These are phyloP conservation scores for Caloenas nicobarica DNA, from an alignment of 2,113 vertebrate genomes.

Conservation along the genomic window DNA sequence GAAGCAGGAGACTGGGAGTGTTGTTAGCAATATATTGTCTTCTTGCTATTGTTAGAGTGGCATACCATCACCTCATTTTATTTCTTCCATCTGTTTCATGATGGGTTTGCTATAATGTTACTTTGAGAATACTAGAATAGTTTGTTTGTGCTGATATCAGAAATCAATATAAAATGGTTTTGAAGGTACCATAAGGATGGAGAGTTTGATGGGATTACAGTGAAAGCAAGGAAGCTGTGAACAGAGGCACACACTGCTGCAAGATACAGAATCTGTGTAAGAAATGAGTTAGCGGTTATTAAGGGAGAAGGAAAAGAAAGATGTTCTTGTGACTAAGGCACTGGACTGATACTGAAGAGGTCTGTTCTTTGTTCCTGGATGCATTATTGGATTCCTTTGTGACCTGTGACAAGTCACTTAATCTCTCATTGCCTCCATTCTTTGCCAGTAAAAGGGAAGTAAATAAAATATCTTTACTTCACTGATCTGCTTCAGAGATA, in stretches of 20 bases:
- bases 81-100: slow-evolving; percentile 63
- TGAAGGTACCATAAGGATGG: slow-evolving; percentile 11
- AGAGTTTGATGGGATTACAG: background rate
- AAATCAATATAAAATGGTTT: slow-evolving; percentile 39
- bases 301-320: slow-evolving; percentile 32
- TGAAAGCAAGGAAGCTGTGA: slow-evolving; percentile 15
- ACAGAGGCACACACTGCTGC: slow-evolving; percentile 9
- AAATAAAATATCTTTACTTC: slow-evolving; percentile 52
- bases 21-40: slow-evolving; percentile 37
- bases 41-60: slow-evolving; percentile 43
- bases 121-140: background rate
- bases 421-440: slow-evolving; percentile 48
- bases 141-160: slow-evolving; percentile 49
- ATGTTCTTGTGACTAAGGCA: slow-evolving; percentile 10
- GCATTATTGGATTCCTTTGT: slow-evolving; percentile 42
- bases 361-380: slow-evolving; percentile 34
- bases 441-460: slow-evolving; percentile 27
- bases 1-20: slow-evolving; percentile 33
- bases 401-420: slow-evolving; percentile 51
- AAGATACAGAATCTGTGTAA: background rate
- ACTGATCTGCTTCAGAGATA: slow-evolving; percentile 11
- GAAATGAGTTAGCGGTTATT: slow-evolving; percentile 41
- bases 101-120: background rate
- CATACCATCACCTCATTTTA: slow-evolving; percentile 52
- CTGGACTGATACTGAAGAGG: background rate